Evolutionary conservation across 2,888 invertebrate species (phyloP), one percentile per base, ranked within the genome.

Genomic region (Cataglyphis rosenhaueri): DNA sequence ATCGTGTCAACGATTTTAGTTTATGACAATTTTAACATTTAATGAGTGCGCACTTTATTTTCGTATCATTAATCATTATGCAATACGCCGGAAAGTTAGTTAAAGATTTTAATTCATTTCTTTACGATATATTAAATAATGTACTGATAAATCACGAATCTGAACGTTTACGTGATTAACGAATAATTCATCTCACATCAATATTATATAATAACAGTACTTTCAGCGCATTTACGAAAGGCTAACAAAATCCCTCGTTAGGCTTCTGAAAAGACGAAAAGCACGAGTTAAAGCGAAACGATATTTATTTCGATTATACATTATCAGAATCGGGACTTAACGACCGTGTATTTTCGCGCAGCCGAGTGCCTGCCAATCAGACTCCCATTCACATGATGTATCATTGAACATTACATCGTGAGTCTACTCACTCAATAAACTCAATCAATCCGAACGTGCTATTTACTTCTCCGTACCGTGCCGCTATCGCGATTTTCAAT

Each of bases 401-500:
- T 79, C 78, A 70, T 61, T 59, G 78, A 68, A 68, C 78, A 59
- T 59, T 68, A 78, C 68, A 32, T 44, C 41, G 9, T 41, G 48
- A 5, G 78, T 59, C 70, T 44, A 35, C 59, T 21, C 68, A 12
- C 78, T 79, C 78, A 59, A 70, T 78, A 78, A 82, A 82, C 65
- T 52, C 57, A 78, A 38, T 66, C 66, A 82, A 78, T 68, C 44
- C 35, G 44, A 68, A 61, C 78, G 52, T 78, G 78, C 66, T 78
- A 61, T 78, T 76, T 82, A 61, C 65, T 62, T 62, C 74, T 38
- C 70, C 57, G 25, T 18, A 21, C 25, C 71, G 61, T 48, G 21
- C n/a, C 59, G 81, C 21, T 81, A 62, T 74, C 52, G 81, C 64
- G 62, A 61, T 83, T 83, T 64, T 79, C 82, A 83, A 83, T 83